Evolutionary conservation across 2,113 vertebrate genomes (phyloP).

Genomic region (Melanostigma gelatinosum): DNA sequence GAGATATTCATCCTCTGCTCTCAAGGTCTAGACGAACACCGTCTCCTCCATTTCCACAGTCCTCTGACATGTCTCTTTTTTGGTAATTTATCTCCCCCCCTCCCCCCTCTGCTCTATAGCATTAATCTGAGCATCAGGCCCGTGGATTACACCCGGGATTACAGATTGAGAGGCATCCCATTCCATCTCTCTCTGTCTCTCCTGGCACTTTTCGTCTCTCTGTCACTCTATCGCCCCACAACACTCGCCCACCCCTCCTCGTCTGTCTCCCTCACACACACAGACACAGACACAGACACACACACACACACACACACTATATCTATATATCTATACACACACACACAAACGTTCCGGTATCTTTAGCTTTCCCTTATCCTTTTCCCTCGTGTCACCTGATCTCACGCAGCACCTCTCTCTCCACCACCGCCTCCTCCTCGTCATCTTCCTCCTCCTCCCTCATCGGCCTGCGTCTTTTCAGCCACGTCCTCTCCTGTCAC

Average conservation of each 20-base stretch:
- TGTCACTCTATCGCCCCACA: conserved; percentile 61
- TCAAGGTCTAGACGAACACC: conserved; percentile 44
- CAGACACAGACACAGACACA: background rate
- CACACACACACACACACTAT: background rate
- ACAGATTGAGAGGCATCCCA: conserved; percentile 80
- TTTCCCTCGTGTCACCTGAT: conserved; percentile 56
- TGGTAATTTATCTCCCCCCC: conserved; percentile 66
- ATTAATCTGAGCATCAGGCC: conserved; percentile 84
- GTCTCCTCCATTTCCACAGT: conserved; percentile 40
- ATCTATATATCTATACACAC: background rate
- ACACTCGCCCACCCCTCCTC: conserved; percentile 37
- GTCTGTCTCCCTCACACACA: background rate
- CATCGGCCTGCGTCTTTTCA: conserved; percentile 54
- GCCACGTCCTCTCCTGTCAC: conserved; percentile 58
- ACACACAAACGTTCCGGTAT: conserved; percentile 5
- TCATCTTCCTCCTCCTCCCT: conserved; percentile 30
- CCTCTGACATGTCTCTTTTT: conserved; percentile 55
- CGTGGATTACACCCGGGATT: conserved; percentile 85
- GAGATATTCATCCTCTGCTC: conserved; percentile 49
- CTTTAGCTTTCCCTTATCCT: conserved; percentile 31
- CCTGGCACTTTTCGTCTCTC: conserved; percentile 62
- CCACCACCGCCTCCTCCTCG: background rate
- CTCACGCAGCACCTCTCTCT: conserved; percentile 37
- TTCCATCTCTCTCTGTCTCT: conserved; percentile 66
- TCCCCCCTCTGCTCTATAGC: conserved; percentile 63